Percentiles rank a stretch among this genome's conserved stretches.
Conservation (phyloP, 1,140 invertebrate species). For the Spodoptera litura region DNA sequence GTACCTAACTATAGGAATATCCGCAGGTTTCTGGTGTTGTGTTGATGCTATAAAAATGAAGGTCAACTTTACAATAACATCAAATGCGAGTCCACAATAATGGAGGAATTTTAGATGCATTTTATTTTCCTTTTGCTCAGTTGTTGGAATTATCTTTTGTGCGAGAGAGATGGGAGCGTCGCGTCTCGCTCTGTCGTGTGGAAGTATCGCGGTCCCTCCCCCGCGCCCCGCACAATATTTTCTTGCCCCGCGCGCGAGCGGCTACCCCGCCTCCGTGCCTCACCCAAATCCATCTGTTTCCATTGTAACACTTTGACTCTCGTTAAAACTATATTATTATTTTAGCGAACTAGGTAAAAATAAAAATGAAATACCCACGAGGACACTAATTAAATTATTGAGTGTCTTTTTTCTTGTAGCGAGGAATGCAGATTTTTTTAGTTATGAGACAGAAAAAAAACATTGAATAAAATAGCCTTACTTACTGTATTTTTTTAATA, state of each 20-base stretch:
- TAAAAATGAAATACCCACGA: too few species aligned
- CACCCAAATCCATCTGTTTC: slow-evolving; percentile 69
- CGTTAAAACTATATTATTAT: background rate
- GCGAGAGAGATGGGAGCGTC: slow-evolving; percentile 49
- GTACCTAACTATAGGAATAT: slow-evolving; percentile 8
- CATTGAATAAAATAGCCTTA: too few species aligned
- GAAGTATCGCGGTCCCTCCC: slow-evolving; percentile 41
- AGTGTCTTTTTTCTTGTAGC: too few species aligned
- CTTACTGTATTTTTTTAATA: background rate
- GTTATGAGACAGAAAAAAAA: too few species aligned
- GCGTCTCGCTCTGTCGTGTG: background rate
- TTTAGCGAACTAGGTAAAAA: background rate
- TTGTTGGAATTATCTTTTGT: slow-evolving; percentile 67
- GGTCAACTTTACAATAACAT: slow-evolving; percentile 58
- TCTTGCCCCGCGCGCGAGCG: slow-evolving; percentile 72
- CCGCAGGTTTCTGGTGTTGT: slow-evolving; percentile 1
- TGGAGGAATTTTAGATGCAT: slow-evolving; percentile 68
- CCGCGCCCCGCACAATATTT: slow-evolving; percentile 72
- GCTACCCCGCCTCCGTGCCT: slow-evolving; percentile 78
- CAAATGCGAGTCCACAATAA: slow-evolving; percentile 55
- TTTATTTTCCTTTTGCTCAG: slow-evolving; percentile 74
- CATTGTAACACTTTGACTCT: slow-evolving; percentile 57
- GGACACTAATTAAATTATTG: too few species aligned
- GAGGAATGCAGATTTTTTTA: too few species aligned
- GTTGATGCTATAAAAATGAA: slow-evolving; percentile 44